Percentiles rank a stretch among this genome's conserved stretches.
Conservation (phyloP, 2,888 invertebrate genomes). For the Antheraea yamamai region DNA sequence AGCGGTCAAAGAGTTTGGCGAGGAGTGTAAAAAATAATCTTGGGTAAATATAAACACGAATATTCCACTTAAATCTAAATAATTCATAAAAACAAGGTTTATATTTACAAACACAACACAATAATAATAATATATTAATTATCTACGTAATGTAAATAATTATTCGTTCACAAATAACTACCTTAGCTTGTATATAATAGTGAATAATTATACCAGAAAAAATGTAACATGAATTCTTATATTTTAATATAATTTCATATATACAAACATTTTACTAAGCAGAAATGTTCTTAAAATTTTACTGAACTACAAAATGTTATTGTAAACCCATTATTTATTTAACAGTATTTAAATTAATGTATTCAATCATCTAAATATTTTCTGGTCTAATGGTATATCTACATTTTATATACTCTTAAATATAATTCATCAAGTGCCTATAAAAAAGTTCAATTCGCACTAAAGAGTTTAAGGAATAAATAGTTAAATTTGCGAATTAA, state of each 20-base stretch:
- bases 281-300: neutral
- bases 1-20: too few species aligned
- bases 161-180: too few species aligned
- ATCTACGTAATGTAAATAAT: neutral
- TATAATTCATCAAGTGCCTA: neutral
- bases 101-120: slow-evolving; percentile 7
- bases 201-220: too few species aligned
- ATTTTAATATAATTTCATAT: too few species aligned
- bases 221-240: too few species aligned
- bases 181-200: too few species aligned
- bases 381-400: neutral
- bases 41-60: neutral
- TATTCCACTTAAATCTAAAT: slow-evolving; percentile 1
- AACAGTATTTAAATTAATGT: neutral
- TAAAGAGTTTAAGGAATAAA: neutral
- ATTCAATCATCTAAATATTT: neutral
- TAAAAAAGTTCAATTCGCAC: neutral
- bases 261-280: neutral
- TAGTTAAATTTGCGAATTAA: neutral
- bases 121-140: neutral
- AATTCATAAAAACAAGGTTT: neutral
- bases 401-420: too few species aligned
- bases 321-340: neutral
- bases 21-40: neutral
- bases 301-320: neutral